Base-by-base conservation (phyloP, 2,888 invertebrate genomes). In the Lymantria dispar region DNA sequence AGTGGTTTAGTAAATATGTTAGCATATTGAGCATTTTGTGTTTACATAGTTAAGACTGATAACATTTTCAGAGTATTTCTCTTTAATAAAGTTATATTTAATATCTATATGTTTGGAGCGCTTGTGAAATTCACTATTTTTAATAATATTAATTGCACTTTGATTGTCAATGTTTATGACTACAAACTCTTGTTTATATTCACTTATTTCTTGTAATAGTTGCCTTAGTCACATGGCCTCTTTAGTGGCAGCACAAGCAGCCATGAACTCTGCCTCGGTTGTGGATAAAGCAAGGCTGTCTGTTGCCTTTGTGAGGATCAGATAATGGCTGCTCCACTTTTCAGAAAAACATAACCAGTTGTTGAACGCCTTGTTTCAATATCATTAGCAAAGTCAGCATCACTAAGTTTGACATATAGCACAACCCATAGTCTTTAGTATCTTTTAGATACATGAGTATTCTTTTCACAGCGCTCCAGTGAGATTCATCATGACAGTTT, bases 311-410 rank as follows among this genome's bases (percentile, higher is more conserved):
- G 51, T 7, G 36, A 49, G 15, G 51, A 37, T 52, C 52, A 56
- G 10, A 51, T 54, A 33, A 56, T 14, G 1, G 50, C 56, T n/a
- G 50, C 56, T 9, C 47, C 57, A 49, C 49, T 51, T 39, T 47
- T 49, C 0, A 47, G 38, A 40, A 51, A 57, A 1, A 57, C 54
- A 45, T 54, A 57, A 0, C 53, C 53, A 31, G 53, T 53, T 3
- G 37, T 11, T 7, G 56, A 59, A 7, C 48, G 13, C 11, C 56
- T 30, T 36, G 56, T 52, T 5, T 14, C 9, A 3, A 10, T 44
- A 39, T 56, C 58, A 39, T 54, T 58, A 0, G 66, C 66, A 53
- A 47, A 63, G 12, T 57, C 60, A 12, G 58, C 45, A 45, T 64
- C 59, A 50, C 57, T 54, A 37, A 53, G 60, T 5, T 52, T 55